These are phyloP conservation scores for Felis chaus DNA, from an alignment of 2,113 vertebrate genomes.

Conservation along the genomic window DNA sequence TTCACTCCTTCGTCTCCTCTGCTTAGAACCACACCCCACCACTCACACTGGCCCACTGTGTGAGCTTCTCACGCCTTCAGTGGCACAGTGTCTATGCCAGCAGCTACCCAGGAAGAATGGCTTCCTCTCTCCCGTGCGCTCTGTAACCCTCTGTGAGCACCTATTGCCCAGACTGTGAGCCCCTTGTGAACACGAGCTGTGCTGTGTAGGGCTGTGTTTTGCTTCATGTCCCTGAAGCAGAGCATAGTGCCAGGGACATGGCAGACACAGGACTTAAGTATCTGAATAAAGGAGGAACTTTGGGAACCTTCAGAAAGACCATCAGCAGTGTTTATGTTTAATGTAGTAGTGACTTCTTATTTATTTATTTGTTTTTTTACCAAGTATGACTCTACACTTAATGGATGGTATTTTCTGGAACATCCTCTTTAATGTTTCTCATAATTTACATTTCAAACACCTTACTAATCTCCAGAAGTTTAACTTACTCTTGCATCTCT, in stretches of 20 bases:
- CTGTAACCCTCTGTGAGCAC: not conserved
- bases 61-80: not conserved
- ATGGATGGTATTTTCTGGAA: not conserved
- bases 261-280: not conserved
- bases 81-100: not conserved
- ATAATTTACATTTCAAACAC: not conserved
- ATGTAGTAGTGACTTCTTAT: not conserved
- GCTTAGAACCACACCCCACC: not conserved
- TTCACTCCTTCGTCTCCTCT: not conserved
- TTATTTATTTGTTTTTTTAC: not conserved
- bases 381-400: not conserved
- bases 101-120: not conserved
- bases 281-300: not conserved
- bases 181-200: not conserved
- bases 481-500: not conserved
- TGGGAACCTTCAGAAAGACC: constrained; percentile 36
- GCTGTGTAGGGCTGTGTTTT: not conserved
- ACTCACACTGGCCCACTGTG: not conserved
- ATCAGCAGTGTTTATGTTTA: not conserved
- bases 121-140: not conserved
- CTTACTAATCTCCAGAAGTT: constrained; percentile 9
- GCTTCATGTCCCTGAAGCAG: not conserved
- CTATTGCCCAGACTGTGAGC: not conserved
- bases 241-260: not conserved
- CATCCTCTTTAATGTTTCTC: constrained; percentile 19